phyloP scores from a whole-genome alignment of 2,113 vertebrate species.

The Colinus virginianus region DNA sequence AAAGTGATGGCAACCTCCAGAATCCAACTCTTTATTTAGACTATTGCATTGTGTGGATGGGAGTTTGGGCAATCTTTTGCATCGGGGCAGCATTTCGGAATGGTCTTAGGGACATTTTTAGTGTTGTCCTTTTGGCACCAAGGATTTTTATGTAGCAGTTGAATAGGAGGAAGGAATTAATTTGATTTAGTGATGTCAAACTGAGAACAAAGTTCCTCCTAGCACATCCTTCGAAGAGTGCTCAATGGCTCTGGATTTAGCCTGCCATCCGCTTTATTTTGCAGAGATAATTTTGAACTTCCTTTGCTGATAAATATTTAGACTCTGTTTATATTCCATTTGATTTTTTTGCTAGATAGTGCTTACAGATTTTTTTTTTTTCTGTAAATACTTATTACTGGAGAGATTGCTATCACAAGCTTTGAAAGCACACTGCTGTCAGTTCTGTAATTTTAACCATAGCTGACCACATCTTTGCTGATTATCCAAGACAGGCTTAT shows the following conservation, averaged over 20 bases:
- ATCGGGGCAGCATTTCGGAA: not conserved
- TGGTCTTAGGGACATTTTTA: not conserved
- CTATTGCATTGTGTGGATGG: accelerated
- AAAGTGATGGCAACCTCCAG: not conserved
- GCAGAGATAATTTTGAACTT: constrained; percentile 60
- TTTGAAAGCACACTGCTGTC: not conserved
- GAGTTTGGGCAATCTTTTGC: not conserved
- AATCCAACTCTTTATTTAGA: not conserved
- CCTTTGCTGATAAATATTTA: constrained; percentile 67
- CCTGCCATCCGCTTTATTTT: constrained; percentile 39
- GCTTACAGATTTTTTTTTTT: not conserved
- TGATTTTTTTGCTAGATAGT: constrained; percentile 8
- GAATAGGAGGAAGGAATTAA: constrained; percentile 70
- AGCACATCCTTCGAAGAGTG: constrained; percentile 50
- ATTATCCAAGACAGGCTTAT: constrained; percentile 1
- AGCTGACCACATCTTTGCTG: constrained; percentile 26
- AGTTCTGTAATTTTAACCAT: not conserved
- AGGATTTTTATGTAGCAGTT: not conserved
- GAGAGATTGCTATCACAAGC: not conserved
- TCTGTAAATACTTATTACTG: constrained; percentile 36
- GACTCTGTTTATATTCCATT: constrained; percentile 52
- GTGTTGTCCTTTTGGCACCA: constrained; percentile 19
- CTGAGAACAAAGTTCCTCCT: constrained; percentile 52
- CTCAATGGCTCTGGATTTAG: constrained; percentile 25
- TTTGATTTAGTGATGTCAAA: constrained; percentile 43